Base-by-base conservation (phyloP, 2,888 invertebrate genomes). In the Scaptomyza flava region DNA sequence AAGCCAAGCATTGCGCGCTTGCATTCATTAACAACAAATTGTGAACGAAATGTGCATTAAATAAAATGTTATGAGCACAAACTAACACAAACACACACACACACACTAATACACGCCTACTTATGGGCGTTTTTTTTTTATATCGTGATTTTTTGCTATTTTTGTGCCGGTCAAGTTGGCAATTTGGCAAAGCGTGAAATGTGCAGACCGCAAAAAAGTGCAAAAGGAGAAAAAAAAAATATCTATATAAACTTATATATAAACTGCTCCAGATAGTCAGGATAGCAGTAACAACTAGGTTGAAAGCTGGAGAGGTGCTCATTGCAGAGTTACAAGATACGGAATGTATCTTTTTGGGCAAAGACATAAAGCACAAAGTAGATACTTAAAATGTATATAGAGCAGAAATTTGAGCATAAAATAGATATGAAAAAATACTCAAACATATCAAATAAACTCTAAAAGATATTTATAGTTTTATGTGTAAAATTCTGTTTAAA, bases 101-200 rank as follows among this genome's bases (percentile, higher is more conserved):
- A 68, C 42, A 11, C 54, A 53, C 57, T 27, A 38, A 58, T 20
- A 46, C 34, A n/a, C 46, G 57, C 41, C 47, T n/a, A 53, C 50
- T 47, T 54, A 47, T 47, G 23, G 20, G 20, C 58, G 58, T 56
- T 50, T 53, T 48, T 69, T 71, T 30, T 68, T 68, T 41, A 17
- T 17, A 41, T 41, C 60, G 57, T 66, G 73, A 65, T 38, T 69
- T 38, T 70, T 65, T 54, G 51, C 68, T 62, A 77, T 50, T 34
- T 23, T 23, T 68, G 73, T 74, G 78, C 82, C 79, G 82, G 82
- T 87, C 82, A 84, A 84, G 87, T 87, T 84, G 71, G 85, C 85
- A 87, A 84, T 87, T 84, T 87, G 87, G 87, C 87, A 84, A 84
- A 87, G 83, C 83, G 83, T 84, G 83, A 84, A 84, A 81, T 81